Percentiles rank a stretch among this genome's conserved stretches.
These are phyloP conservation scores for Cenopis cana DNA, from an alignment of 2,888 invertebrate genomes.

Conservation along the genomic window DNA sequence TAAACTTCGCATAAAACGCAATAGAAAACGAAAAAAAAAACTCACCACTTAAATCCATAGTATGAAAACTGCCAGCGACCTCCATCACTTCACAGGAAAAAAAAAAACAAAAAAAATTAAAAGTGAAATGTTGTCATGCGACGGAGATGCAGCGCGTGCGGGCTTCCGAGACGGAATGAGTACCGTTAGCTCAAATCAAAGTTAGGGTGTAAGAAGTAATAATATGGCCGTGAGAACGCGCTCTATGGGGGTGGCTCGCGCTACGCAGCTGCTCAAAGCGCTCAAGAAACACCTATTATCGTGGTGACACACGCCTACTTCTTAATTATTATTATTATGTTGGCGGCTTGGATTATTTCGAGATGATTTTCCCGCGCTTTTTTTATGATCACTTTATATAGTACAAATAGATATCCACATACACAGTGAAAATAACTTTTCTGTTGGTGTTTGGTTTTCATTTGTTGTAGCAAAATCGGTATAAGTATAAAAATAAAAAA, in stretches of 20 bases:
- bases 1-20: neutral
- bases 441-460: too few relatives aligned
- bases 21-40: slow-evolving; percentile 5
- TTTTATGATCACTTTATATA: too few relatives aligned
- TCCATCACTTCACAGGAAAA: slow-evolving; percentile 36
- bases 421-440: too few relatives aligned
- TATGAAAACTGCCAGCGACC: slow-evolving; percentile 6
- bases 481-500: too few relatives aligned
- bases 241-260: slow-evolving; percentile 28
- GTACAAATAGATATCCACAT: too few relatives aligned
- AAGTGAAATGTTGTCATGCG: neutral
- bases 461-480: too few relatives aligned
- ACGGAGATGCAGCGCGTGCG: slow-evolving; percentile 22
- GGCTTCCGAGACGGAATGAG: slow-evolving; percentile 30
- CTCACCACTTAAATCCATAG: slow-evolving; percentile 39
- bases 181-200: slow-evolving; percentile 38
- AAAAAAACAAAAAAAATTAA: neutral
- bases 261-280: slow-evolving; percentile 28
- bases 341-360: neutral
- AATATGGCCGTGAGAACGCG: slow-evolving; percentile 40
- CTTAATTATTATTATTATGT: slow-evolving; percentile 23
- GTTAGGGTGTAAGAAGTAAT: slow-evolving; percentile 40
- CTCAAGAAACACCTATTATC: slow-evolving; percentile 25
- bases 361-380: slow-evolving; percentile 15
- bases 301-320: slow-evolving; percentile 30